A percentile compares a stretch with the other conserved stretches of the same genome.
phyloP scores from a whole-genome alignment of 2,113 vertebrate species.

The Megaptera novaeangliae region DNA sequence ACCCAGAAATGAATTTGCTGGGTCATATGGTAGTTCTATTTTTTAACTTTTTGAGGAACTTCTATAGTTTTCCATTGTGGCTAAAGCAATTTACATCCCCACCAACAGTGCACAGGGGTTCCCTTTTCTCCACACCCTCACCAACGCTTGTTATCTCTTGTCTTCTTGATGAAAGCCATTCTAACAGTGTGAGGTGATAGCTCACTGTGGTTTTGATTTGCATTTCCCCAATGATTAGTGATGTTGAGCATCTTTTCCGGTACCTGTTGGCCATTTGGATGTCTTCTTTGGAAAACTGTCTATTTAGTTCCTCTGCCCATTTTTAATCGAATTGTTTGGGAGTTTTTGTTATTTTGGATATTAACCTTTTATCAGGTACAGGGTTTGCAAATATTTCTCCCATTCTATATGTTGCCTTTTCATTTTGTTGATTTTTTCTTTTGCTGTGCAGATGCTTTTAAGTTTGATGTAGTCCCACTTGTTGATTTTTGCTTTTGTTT shows the following conservation, averaged over 20 bases:
- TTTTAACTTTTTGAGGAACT: neutral
- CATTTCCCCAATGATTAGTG: neutral
- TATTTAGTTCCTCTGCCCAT: neutral
- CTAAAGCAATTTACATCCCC: neutral
- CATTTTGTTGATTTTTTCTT: neutral
- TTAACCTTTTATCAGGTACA: neutral
- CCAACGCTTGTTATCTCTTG: neutral
- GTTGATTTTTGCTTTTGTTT: neutral
- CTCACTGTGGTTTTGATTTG: neutral
- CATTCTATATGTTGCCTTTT: neutral
- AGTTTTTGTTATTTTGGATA: neutral
- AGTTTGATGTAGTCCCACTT: neutral
- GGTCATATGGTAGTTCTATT: neutral
- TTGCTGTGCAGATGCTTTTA: neutral
- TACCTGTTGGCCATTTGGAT: neutral
- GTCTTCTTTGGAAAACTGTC: neutral
- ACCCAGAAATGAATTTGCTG: neutral
- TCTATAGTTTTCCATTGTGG: neutral
- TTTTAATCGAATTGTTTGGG: neutral
- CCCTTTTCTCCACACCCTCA: neutral
- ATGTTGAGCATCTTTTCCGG: neutral
- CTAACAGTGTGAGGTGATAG: neutral
- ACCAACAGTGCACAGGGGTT: too few relatives aligned
- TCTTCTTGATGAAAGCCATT: neutral
- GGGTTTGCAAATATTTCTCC: neutral